phyloP scores from a whole-genome alignment of 35 echinoderm and acorn worm genomes.

The Ptychodera flava region DNA sequence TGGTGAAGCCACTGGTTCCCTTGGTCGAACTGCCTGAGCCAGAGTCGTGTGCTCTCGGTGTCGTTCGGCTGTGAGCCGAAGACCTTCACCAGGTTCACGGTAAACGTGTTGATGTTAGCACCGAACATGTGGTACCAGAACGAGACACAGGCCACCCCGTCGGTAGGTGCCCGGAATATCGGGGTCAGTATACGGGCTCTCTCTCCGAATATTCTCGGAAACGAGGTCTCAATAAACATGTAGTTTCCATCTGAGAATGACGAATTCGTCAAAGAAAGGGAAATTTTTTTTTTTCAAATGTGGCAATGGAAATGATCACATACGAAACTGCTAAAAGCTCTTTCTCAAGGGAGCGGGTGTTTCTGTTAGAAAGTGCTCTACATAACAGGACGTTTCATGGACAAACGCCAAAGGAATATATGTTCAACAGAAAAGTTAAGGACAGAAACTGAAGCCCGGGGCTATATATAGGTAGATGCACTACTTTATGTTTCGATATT shows the following conservation, averaged over 20 bases:
- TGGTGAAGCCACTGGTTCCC: background rate
- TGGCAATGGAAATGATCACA: too few relatives aligned
- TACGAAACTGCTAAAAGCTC: too few relatives aligned
- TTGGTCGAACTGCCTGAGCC: background rate
- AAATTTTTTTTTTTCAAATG: too few relatives aligned
- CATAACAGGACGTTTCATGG: too few relatives aligned
- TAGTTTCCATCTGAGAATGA: background rate
- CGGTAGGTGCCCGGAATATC: background rate
- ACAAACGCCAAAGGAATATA: too few relatives aligned
- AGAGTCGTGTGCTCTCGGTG: background rate
- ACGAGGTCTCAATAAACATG: background rate
- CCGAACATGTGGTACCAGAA: slow-evolving; percentile 29
- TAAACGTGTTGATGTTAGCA: background rate
- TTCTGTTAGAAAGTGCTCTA: too few relatives aligned
- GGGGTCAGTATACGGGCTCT: background rate
- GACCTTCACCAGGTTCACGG: background rate
- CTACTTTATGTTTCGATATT: too few relatives aligned
- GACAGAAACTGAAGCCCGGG: too few relatives aligned
- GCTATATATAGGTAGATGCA: too few relatives aligned
- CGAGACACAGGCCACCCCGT: background rate
- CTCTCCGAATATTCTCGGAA: background rate
- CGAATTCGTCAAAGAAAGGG: too few relatives aligned
- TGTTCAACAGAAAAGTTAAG: too few relatives aligned
- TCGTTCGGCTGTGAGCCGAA: background rate
- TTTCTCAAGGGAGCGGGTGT: too few relatives aligned